Evolutionary conservation across 2,888 invertebrate species (phyloP), one percentile per base, ranked within the genome.

Genomic region (Dasypogon diadema): DNA sequence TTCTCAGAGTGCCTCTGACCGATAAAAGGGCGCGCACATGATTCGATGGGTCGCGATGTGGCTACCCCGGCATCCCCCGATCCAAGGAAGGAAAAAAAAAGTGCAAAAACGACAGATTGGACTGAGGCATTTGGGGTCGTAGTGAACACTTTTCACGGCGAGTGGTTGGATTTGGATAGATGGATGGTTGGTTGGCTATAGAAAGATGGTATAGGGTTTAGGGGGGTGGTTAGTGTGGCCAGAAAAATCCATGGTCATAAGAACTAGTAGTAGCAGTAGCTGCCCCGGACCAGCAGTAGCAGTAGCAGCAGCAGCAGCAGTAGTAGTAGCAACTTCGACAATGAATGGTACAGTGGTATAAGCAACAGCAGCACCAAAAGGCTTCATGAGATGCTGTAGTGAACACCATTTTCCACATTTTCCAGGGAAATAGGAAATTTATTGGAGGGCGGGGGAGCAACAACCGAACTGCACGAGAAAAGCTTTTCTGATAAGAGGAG

Each of bases 21-120:
- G 75, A 75, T 75, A 75, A 74, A 74, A 75, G 75, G 65, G 75
- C 75, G 75, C 68, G 75, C 68, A 75, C 63, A 68, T 56, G 60
- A 60, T 63, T 74, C 74, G 74, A 74, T 74, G 58, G 74, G 58
- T 74, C 74, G 74, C 51, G 46, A 24, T 30, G 2, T 24, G 58
- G 34, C 30, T 8, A 30, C 30, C 30, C 30, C n/a, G 46, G 4
- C 10, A 42, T 12, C 42, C 42, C 12, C 3, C 42, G n/a, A 12
- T 60, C 12, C 60, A 60, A 37, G n/a, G 37, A 60, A 60, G 21
- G n/a, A 34, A 60, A 60, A 37, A 48, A 48, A 68, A 68, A 68
- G 16, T 2, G 5, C n/a, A 18, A 68, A 48, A 48, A 34, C 51
- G 54, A 54, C 54, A 70, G 70, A 70, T 70, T 51, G 70, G 34